Base-by-base conservation (phyloP, 2,797 vertebrate genomes). In the Anguilla anguilla region DNA sequence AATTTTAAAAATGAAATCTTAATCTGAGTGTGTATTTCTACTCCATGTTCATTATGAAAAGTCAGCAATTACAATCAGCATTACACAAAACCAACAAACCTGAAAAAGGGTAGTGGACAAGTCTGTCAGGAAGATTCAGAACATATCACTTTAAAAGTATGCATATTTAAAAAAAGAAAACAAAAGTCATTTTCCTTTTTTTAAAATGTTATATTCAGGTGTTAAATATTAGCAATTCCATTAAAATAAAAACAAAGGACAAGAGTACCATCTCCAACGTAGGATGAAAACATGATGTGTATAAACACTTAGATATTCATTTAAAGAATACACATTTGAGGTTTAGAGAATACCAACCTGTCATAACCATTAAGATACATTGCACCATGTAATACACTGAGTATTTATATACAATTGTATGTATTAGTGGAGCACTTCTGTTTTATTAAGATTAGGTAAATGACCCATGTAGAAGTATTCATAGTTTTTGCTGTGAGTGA, bases 301-400 rank as follows among this genome's bases (percentile, higher is more conserved):
- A 88, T 85, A 85, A 88, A 61, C 83, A 59, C 15, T 77, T 81
- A 88, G 46, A 77, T 85, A 88, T 84, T 69, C 11, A 82, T 39
- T 74, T 55, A 77, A 85, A 88, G 84, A 74, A 88, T 49, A 88
- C 57, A 81, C 77, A 81, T 87, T 77, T 57, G 53, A 85, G 83
- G 83, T 88, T 85, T 85, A 53, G 53, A 17, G 31, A 88, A 85
- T 39, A 79, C 83, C n/a, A 67, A 77, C 55, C 86, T 55, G 82
- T 87, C 82, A 72, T 82, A n/a, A 83, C 83, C 46, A 87, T 84
- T 72, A 87, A 79, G n/a, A 77, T 55, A 77, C 39, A 77, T 77
- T 74, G 72, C 72, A 59, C 84, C 69, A 77, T 86, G 49, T 72
- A 77, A 57, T 51, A 55, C 25, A 85, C 28, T 46, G 1, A 3